Evolutionary conservation across 1,140 invertebrate genomes (phyloP).

Genomic region (Drosophila sucinea): DNA sequence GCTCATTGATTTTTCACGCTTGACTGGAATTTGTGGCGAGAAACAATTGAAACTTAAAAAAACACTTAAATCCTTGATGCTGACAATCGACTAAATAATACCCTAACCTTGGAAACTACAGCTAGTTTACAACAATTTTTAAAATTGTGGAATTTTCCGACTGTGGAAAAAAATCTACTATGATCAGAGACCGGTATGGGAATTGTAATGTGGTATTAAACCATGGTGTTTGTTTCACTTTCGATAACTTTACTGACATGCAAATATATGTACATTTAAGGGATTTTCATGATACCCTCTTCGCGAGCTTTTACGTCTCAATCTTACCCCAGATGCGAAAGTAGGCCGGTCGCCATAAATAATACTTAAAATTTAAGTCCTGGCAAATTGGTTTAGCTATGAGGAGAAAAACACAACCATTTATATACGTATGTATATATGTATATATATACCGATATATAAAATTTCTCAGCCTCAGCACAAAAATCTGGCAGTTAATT

Average conservation of each 20-base stretch:
- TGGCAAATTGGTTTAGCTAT: slow-evolving; percentile 74
- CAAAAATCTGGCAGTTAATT: slow-evolving; percentile 77
- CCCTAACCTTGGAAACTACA: no score
- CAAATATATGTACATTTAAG: background rate
- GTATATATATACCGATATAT: slow-evolving; percentile 20
- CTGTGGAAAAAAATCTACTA: no score
- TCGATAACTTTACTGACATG: background rate
- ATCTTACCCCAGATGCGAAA: slow-evolving; percentile 1
- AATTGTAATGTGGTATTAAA: no score
- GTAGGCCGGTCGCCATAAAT: slow-evolving; percentile 49
- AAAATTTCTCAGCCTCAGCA: slow-evolving; percentile 40
- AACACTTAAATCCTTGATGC: no score
- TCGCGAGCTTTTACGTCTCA: background rate
- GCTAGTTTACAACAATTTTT: no score
- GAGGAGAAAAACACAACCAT: slow-evolving; percentile 31
- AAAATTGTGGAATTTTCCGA: no score
- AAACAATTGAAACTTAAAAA: no score
- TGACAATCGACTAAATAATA: no score
- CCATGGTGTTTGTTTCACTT: background rate
- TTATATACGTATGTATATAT: slow-evolving; percentile 19
- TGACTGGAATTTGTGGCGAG: no score
- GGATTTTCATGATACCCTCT: no score
- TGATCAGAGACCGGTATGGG: no score
- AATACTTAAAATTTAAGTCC: slow-evolving; percentile 78
- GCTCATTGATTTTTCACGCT: no score